Percentiles rank a stretch among this genome's conserved stretches.
phyloP scores from a whole-genome alignment of 2,797 vertebrate genomes.

The Syngnathus acus region DNA sequence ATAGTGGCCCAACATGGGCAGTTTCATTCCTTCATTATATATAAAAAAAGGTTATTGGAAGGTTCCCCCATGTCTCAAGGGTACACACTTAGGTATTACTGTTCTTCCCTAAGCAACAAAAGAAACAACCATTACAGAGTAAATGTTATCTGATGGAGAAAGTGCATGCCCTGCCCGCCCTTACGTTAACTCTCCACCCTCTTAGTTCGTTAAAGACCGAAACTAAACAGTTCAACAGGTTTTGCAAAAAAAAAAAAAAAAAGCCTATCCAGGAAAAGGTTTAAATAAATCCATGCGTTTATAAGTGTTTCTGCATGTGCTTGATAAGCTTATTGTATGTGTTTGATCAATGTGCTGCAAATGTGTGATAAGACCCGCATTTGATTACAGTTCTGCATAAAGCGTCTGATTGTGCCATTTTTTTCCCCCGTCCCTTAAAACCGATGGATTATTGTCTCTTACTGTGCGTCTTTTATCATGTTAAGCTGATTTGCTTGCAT shows the following conservation, averaged over 20 bases:
- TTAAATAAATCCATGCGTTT: constrained; percentile 36
- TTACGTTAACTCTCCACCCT: constrained; percentile 40
- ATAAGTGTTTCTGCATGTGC: constrained; percentile 42
- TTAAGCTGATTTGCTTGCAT: constrained; percentile 9
- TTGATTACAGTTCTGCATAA: constrained; percentile 45
- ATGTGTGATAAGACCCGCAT: constrained; percentile 55
- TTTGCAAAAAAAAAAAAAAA: constrained; percentile 19
- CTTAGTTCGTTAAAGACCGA: constrained; percentile 41
- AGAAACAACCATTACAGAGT: constrained; percentile 17
- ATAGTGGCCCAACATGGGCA: constrained; percentile 3
- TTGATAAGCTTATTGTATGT: constrained; percentile 47
- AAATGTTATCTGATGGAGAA: constrained; percentile 42
- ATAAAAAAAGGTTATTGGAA: neutral
- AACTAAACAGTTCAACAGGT: constrained; percentile 31
- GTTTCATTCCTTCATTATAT: neutral
- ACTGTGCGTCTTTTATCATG: constrained; percentile 19
- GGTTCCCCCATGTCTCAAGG: neutral
- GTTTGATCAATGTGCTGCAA: constrained; percentile 51
- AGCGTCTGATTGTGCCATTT: constrained; percentile 44
- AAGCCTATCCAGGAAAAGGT: constrained; percentile 16
- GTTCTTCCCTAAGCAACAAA: neutral
- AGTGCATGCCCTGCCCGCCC: constrained; percentile 25
- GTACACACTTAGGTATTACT: constrained; percentile 1
- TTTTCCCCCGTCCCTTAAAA: constrained; percentile 24
- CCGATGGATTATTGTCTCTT: constrained; percentile 43